Evolutionary conservation across 2,888 invertebrate species (phyloP).

Genomic region (Mechanitis mazaeus): DNA sequence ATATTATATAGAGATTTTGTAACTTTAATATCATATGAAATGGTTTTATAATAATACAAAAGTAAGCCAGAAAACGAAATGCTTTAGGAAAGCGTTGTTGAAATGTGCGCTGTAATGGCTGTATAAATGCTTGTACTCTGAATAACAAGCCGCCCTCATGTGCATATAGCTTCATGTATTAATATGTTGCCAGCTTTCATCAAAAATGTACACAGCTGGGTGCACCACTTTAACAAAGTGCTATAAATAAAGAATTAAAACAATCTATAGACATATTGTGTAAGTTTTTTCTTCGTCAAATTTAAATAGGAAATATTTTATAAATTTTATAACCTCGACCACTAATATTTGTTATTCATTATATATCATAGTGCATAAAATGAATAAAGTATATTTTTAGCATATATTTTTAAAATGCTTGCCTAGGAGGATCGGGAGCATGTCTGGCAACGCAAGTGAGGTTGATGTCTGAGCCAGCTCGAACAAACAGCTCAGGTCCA

Average conservation of each 20-base stretch:
- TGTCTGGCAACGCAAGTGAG: conserved; percentile 90
- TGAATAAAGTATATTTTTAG: background rate
- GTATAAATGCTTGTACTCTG: conserved; percentile 4
- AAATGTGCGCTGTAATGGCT: conserved; percentile 5
- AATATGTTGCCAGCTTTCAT: conserved; percentile 2
- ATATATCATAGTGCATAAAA: too few relatives aligned
- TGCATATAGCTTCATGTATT: conserved; percentile 1
- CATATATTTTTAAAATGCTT: conserved; percentile 58
- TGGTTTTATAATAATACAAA: background rate
- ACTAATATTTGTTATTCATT: too few relatives aligned
- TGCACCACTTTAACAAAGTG: conserved; percentile 5
- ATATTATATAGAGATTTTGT: too few relatives aligned
- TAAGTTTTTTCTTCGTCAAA: background rate
- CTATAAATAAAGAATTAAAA: conserved; percentile 2
- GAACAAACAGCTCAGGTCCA: conserved; percentile 89
- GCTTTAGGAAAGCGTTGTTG: background rate
- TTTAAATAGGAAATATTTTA: too few relatives aligned
- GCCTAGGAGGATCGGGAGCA: conserved; percentile 88
- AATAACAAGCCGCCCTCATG: conserved; percentile 4
- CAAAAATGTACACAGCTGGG: conserved; percentile 1
- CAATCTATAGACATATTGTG: background rate
- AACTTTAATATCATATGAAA: background rate
- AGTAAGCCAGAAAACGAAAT: background rate
- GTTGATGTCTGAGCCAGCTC: conserved; percentile 93
- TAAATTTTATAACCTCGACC: too few relatives aligned